These are phyloP conservation scores for Oryzias celebensis DNA, from an alignment of 2,113 vertebrate species.

Conservation along the genomic window DNA sequence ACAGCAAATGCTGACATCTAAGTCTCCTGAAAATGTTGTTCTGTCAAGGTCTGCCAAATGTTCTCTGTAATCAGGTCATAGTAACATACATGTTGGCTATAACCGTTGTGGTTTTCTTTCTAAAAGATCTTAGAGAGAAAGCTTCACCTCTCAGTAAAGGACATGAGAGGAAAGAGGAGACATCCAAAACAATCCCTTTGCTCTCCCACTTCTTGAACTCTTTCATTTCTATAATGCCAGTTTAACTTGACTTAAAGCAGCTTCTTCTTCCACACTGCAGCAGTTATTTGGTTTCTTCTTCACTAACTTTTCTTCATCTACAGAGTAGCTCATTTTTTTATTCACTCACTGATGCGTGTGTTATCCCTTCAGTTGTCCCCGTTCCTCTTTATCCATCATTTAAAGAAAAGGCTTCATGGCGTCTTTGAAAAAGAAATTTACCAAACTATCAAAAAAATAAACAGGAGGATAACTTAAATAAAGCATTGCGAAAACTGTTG, in stretches of 20 bases:
- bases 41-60: slow-evolving; percentile 12
- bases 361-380: neutral
- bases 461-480: too few relatives aligned
- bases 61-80: neutral
- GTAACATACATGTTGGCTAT: too few relatives aligned
- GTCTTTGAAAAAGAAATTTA: neutral
- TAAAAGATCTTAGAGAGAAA: slow-evolving; percentile 23
- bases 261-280: too few relatives aligned
- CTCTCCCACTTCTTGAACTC: neutral
- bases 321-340: slow-evolving; percentile 24
- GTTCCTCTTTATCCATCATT: slow-evolving; percentile 19
- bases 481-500: too few relatives aligned
- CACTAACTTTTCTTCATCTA: slow-evolving; percentile 4
- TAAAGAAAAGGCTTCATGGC: neutral
- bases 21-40: slow-evolving; percentile 11
- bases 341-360: slow-evolving; percentile 2
- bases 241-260: slow-evolving; percentile 7
- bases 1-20: slow-evolving; percentile 19
- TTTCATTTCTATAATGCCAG: neutral
- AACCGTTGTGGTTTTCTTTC: neutral
- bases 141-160: slow-evolving; percentile 51
- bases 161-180: slow-evolving; percentile 1
- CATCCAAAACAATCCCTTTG: neutral
- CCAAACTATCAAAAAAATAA: neutral
- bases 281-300: neutral